A percentile compares a stretch with the other conserved stretches of the same genome.
These are phyloP conservation scores for Drosophila diplacantha DNA, from an alignment of 2,888 invertebrate genomes.

Conservation along the genomic window DNA sequence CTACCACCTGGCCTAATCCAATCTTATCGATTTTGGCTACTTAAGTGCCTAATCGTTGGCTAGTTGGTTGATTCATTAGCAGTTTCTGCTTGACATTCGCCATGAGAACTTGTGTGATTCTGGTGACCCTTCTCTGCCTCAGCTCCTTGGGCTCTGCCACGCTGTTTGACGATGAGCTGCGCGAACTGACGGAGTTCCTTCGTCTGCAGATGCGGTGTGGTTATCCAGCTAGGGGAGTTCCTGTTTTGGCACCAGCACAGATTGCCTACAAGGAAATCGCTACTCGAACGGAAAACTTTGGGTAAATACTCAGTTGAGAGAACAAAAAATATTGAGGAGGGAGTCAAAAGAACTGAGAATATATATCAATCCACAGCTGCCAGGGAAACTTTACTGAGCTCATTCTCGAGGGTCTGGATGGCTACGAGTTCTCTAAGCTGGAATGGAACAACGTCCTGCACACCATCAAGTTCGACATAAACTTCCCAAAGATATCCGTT, in stretches of 20 bases:
- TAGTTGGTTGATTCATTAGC: conserved; percentile 2
- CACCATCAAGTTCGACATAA: conserved; percentile 68
- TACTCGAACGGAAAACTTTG: conserved; percentile 28
- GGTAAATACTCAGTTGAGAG: conserved; percentile 48
- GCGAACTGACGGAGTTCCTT: conserved; percentile 69
- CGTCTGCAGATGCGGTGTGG: conserved; percentile 75
- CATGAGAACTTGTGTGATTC: conserved; percentile 45
- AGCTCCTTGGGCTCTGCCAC: conserved; percentile 44
- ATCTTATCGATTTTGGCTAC: conserved; percentile 52
- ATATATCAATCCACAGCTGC: conserved; percentile 37
- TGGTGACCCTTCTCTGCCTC: conserved; percentile 41
- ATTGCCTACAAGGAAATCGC: conserved; percentile 49
- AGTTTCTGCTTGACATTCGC: conserved; percentile 33
- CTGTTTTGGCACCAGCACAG: conserved; percentile 68
- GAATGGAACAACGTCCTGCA: conserved; percentile 62
- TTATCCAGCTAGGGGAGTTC: conserved; percentile 63
- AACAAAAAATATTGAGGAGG: background rate
- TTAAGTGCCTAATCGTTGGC: conserved; percentile 46
- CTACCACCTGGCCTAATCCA: conserved; percentile 42
- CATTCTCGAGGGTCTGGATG: conserved; percentile 62
- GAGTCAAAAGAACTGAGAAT: background rate
- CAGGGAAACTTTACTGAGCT: conserved; percentile 65
- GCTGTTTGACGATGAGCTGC: conserved; percentile 70
- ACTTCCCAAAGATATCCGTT: conserved; percentile 59
- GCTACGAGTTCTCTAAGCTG: conserved; percentile 65